Base-by-base conservation (phyloP, 2,888 invertebrate species). In the Nymphalis urticae region DNA sequence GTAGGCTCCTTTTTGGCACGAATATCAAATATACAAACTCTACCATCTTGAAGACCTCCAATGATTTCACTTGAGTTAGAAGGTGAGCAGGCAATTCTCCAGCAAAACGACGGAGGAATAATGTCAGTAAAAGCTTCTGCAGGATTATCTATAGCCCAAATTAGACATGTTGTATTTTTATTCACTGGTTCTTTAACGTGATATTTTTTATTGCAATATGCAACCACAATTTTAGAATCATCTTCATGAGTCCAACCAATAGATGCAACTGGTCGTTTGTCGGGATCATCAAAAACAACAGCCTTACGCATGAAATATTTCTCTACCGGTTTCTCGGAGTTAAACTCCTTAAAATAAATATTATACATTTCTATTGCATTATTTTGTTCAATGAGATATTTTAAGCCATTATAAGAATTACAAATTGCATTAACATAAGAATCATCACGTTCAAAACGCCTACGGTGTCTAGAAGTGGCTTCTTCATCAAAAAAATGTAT, bases 371-470 rank as follows among this genome's bases (percentile, higher is more conserved):
- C 95, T 58, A 96, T 93, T 6, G 95, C 95, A 83, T 95, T 96
- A 82, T 97, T 97, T 85, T 96, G 96, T 70, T 94, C 86, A 58
- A 96, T 93, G 72, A 92, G 94, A 77, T 95, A 94, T 72, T 94
- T 93, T 85, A 95, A 93, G 21, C 91, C 85, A 10, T 88, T 83
- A 66, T 91, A 79, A 58, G 94, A 83, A 61, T 89, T 86, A 32
- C 93, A 85, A 77, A 96, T 93, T 69, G 95, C 94, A 70, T 93
- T 89, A 58, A 95, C 92, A 83, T 96, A 97, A 24, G 85, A 80
- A 75, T 97, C 97, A 75, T 96, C 96, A 69, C 96, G 95, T 82
- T 97, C 96, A 36, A 95, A 89, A 80, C 96, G 96, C 75, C 96
- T 95, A 64, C 95, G 93, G 81, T 95, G 95, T 63, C 96, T 93